Base-by-base conservation (phyloP, 1,140 invertebrate genomes). In the Neomicropteryx cornuta region DNA sequence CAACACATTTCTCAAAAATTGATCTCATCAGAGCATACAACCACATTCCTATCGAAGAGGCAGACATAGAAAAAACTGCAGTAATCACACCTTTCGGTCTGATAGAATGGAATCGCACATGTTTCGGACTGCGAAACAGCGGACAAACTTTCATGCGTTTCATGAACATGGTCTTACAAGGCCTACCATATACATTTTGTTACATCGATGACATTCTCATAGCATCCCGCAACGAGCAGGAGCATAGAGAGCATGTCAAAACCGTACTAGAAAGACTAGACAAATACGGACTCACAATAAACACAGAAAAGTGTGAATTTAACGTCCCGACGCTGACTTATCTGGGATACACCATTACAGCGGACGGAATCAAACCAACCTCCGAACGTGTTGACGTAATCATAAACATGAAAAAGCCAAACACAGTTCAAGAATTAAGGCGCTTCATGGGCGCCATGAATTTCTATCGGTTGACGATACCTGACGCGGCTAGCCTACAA, bases 1-100 rank as follows among this genome's bases (percentile, higher is more conserved):
- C 44, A 2, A 46, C 33, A 4, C 49, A 55, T 14, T 72, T 73
- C 36, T 49, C 52, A 1, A 53, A 44, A 2, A 30, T 76, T 1
- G 71, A 76, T 48, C 37, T 72, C 2, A 36, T 42, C 0, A 51
- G 49, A 18, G 71, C 71, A 0, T 77, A 68, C 43, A 55, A 61
- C 43, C 70, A 68, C 31, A 55, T 66, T 0, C 56, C 56, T 0
- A 46, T 66, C 1, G 38, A 40, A 3, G 21, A 33, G 6, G 48
- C 56, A 11, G 56, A 63, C 33, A 48, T 65, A 8, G 18, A 31
- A 11, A 62, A 66, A 39, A 66, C 58, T 1, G 54, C 58, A 0
- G 50, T 65, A 3, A 54, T 47, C 1, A 60, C 53, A 11, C 55
- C 55, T 0, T 60, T 56, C 21, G 48, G 41, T 4, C 19, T 51